Evolutionary conservation across 2,797 vertebrate species (phyloP), one percentile per base, ranked within the genome.

Genomic region (Echiichthys vipera): DNA sequence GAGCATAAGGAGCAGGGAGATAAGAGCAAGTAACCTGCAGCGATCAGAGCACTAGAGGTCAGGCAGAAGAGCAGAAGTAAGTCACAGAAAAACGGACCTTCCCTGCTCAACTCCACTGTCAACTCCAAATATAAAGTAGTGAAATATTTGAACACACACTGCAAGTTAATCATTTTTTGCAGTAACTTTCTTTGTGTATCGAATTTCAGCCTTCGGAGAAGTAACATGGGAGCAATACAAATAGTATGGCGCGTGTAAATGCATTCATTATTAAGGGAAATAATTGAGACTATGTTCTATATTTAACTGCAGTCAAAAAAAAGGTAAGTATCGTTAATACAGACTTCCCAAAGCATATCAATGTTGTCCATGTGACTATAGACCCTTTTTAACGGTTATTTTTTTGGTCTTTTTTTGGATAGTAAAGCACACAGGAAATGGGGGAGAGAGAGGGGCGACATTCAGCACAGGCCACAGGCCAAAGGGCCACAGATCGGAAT

Each of bases 11-110:
- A 86, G 85, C 74, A 73, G 63, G 61, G 65, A 88, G 91, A 94
- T 92, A 93, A 93, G 89, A 87, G 84, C 81, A 78, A 89, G 88
- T 90, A 92, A 93, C 91, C 91, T 83, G 82, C 65, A 45, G 69
- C 89, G 87, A 91, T 90, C 88, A 91, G 81, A 89, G 81, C 77
- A 84, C 71, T 45, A 74, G 81, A 86, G 89, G 89, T 94, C 85
- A 87, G 80, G 66, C 78, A 78, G 78, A 76, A 67, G 77, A 88
- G 80, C 80, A 72, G 71, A 79, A 87, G 77, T 57, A 82, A 85
- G 83, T 81, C 80, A 76, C 61, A 78, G 80, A 82, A 76, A 89
- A 88, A 90, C 68, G 65, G 75, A 85, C 86, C 70, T 71, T 70
- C 50, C 37, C 30, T 56, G 75, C 65, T 81, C 58, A 37, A 70